A percentile compares a stretch with the other conserved stretches of the same genome.
Conservation (phyloP, 2,113 vertebrate genomes). For the Elachura formosa region DNA sequence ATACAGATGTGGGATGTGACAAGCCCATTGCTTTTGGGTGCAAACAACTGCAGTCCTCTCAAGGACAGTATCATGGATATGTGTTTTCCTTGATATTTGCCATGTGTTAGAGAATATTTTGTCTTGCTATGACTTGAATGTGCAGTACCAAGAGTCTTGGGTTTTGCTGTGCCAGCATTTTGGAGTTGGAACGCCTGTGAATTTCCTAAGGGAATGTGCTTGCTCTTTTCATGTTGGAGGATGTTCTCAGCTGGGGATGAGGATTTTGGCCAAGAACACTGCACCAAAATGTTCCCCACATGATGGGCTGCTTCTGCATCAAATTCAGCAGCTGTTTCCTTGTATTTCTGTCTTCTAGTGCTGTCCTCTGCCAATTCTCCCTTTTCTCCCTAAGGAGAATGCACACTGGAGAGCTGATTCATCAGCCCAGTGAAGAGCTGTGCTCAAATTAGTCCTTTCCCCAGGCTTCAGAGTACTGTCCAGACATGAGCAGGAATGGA, state of each 20-base stretch:
- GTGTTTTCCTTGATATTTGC: not conserved
- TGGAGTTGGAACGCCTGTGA: not conserved
- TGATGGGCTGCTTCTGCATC: not conserved
- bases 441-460: slow-evolving; percentile 17
- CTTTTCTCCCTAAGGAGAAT: not conserved
- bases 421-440: not conserved
- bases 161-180: not conserved
- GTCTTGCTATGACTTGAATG: not conserved
- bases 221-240: not conserved
- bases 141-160: not conserved
- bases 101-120: not conserved
- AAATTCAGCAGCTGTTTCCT: slow-evolving; percentile 30
- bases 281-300: slow-evolving; percentile 21
- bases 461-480: not conserved
- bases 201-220: not conserved
- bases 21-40: not conserved
- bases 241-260: not conserved
- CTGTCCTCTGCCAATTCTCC: slow-evolving; percentile 34
- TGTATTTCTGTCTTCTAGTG: not conserved
- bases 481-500: not conserved
- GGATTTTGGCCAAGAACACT: slow-evolving; percentile 3
- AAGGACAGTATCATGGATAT: not conserved
- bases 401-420: slow-evolving; percentile 38
- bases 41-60: not conserved
- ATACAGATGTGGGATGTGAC: not conserved